Evolutionary conservation across 2,888 invertebrate species (phyloP).

Genomic region (Mechanitis mazaeus): DNA sequence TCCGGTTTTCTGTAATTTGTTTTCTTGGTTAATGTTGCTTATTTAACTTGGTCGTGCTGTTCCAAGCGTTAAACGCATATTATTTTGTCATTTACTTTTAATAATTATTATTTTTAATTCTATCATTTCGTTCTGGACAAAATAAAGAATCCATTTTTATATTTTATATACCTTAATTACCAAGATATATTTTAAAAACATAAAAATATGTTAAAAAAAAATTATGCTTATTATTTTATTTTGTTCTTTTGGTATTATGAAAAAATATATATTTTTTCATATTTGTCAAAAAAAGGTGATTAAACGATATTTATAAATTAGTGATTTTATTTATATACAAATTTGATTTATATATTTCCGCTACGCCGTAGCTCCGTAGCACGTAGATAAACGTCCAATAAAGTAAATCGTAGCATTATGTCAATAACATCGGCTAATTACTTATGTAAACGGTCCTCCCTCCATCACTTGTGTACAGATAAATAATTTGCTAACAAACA

Average conservation of each 20-base stretch:
- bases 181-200: too few relatives aligned
- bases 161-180: too few relatives aligned
- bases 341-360: constrained; percentile 7
- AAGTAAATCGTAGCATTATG: constrained; percentile 33
- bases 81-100: constrained; percentile 11
- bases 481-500: constrained; percentile 41
- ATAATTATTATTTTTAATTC: constrained; percentile 11
- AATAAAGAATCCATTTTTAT: too few relatives aligned
- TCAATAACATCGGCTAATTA: constrained; percentile 59
- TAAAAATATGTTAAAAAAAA: too few relatives aligned
- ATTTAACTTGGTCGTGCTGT: constrained; percentile 23
- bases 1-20: constrained; percentile 48
- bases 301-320: too few relatives aligned
- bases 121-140: too few relatives aligned
- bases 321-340: too few relatives aligned
- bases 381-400: constrained; percentile 59
- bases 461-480: constrained; percentile 47
- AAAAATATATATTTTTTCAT: too few relatives aligned
- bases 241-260: too few relatives aligned
- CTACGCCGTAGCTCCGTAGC: constrained; percentile 62
- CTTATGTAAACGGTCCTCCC: constrained; percentile 67
- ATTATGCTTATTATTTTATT: too few relatives aligned
- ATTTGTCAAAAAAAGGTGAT: too few relatives aligned
- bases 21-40: constrained; percentile 30
- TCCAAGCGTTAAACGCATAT: constrained; percentile 10